Evolutionary conservation across 2,113 vertebrate genomes (phyloP).

Genomic region (Delphinus delphis): DNA sequence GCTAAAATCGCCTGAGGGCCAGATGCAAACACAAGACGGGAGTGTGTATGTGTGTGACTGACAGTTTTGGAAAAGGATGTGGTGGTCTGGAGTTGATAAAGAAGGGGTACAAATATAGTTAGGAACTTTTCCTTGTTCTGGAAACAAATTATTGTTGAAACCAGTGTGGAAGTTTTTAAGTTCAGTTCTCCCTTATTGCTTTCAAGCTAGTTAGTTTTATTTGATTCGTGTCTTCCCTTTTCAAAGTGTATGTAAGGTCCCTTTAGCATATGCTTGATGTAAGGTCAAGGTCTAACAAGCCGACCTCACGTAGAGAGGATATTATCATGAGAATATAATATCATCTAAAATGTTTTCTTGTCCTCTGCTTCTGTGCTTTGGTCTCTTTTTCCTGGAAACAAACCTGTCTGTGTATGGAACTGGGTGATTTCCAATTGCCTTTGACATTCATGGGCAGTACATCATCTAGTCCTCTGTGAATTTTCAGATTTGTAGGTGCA

Average conservation of each 20-base stretch:
- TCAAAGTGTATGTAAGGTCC: background rate
- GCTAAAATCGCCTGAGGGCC: conserved; percentile 86
- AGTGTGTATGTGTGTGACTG: background rate
- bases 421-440: background rate
- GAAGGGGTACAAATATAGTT: background rate
- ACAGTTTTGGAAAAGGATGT: background rate
- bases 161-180: background rate
- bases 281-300: background rate
- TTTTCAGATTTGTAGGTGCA: background rate
- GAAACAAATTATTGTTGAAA: background rate
- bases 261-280: background rate
- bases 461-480: background rate
- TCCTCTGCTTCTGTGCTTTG: background rate
- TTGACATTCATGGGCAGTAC: background rate
- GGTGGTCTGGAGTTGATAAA: background rate
- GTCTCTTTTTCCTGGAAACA: background rate
- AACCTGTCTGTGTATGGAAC: background rate
- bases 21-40: accelerated
- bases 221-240: background rate
- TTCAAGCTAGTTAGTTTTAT: background rate
- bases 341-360: background rate
- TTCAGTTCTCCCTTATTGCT: background rate
- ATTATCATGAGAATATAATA: background rate
- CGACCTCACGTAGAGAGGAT: background rate
- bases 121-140: conserved; percentile 6